These are phyloP conservation scores for Tachuris rubrigastra DNA, from an alignment of 2,113 vertebrate species.

Conservation along the genomic window DNA sequence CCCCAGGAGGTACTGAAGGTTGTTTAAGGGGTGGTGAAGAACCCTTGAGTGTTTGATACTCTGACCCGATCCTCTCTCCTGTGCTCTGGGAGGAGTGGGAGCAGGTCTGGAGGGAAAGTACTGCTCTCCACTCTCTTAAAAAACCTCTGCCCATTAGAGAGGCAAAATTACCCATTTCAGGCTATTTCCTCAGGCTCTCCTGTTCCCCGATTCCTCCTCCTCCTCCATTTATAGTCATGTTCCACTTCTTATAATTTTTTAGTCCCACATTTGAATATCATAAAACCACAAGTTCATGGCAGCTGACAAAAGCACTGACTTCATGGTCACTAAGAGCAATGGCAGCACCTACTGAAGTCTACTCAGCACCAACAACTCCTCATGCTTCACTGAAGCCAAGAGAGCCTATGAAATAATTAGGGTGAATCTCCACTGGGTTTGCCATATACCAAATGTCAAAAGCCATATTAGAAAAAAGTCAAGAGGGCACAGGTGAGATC, in stretches of 20 bases:
- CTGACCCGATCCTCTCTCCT: not conserved
- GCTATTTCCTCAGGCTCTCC: not conserved
- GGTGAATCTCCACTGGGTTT: not conserved
- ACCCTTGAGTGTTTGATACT: not conserved
- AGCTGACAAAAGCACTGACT: not conserved
- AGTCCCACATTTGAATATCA: not conserved
- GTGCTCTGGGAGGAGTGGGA: not conserved
- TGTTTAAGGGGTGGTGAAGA: not conserved
- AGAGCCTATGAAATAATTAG: not conserved
- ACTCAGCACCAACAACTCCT: not conserved
- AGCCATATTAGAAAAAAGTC: not conserved
- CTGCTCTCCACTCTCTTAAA: not conserved
- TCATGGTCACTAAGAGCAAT: not conserved
- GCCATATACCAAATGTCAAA: constrained; percentile 13
- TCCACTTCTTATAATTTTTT: not conserved
- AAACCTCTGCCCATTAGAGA: not conserved
- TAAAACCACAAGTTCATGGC: not conserved
- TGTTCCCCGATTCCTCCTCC: not conserved
- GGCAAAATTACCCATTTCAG: not conserved
- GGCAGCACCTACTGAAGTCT: not conserved
- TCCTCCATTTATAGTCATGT: not conserved
- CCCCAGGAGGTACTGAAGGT: not conserved
- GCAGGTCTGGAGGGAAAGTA: not conserved
- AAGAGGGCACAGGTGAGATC: constrained; percentile 12
- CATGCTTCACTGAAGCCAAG: not conserved